Percentiles rank a stretch among this genome's conserved stretches.
These are phyloP conservation scores for Blastomussa wellsi DNA, from an alignment of 92 coral and sea anemone species.

Conservation along the genomic window DNA sequence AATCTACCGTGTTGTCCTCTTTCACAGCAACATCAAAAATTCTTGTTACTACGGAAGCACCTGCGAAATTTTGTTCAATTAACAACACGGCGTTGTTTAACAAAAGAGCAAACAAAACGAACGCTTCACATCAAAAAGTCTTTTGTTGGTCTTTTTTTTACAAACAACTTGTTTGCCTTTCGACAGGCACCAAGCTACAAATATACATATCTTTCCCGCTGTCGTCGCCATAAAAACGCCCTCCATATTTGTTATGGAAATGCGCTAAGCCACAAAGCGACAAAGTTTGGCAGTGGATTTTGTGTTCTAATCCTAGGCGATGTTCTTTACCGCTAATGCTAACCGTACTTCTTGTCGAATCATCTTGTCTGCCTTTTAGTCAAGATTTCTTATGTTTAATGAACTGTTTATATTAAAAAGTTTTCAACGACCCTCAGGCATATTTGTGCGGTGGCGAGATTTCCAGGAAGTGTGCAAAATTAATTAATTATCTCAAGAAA, in stretches of 20 bases:
- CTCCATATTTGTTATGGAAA: slow-evolving; percentile 5
- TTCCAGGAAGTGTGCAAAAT: not conserved
- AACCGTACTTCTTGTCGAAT: not conserved
- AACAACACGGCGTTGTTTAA: slow-evolving; percentile 26
- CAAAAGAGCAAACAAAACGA: slow-evolving; percentile 15
- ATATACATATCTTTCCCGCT: not conserved
- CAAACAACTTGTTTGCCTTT: slow-evolving; percentile 32
- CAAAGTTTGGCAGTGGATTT: not conserved
- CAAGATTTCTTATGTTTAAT: not conserved
- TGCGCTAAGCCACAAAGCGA: not conserved
- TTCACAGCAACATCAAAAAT: not conserved
- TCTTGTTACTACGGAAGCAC: slow-evolving; percentile 13
- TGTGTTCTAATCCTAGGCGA: not conserved
- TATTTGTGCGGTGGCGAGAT: not conserved
- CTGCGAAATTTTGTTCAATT: not conserved
- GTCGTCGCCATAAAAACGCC: not conserved
- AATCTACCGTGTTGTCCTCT: too few relatives aligned
- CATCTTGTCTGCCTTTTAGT: not conserved
- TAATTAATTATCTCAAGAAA: not conserved
- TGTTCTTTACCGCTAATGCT: not conserved
- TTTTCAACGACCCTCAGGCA: not conserved
- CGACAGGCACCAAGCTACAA: not conserved
- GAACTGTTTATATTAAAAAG: not conserved
- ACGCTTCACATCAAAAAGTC: slow-evolving; percentile 2
- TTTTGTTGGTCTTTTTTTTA: slow-evolving; percentile 9